Base-by-base conservation (phyloP, 2,113 vertebrate species). In the Solea solea region DNA sequence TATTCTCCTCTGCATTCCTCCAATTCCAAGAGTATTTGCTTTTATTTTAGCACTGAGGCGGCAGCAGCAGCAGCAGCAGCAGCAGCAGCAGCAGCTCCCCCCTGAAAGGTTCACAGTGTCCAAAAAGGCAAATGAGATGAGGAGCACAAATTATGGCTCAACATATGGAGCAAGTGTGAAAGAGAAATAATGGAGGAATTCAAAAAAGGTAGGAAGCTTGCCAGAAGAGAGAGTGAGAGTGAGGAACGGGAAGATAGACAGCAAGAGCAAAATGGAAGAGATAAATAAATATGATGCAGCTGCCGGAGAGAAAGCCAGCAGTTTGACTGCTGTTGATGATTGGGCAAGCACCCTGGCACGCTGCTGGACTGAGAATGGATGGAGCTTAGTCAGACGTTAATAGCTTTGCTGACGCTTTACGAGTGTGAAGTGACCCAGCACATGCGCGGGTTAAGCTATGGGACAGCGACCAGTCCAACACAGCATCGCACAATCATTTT, bases 291-390 rank as follows among this genome's bases (percentile, higher is more conserved):
- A 44, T 27, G 28, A 70, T 59, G 58, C 60, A 69, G 49, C 68
- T 57, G 80, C 67, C 46, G 9, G 48, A 60, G 45, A 73, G 28
- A 77, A 70, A 84, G 39, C 27, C 10, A 41, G 25, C 49, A 42
- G 61, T 80, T 69, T 69, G 14, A 44, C 67, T 28, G 62, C 70
- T 56, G 83, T 11, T 80, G 69, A 78, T 78, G 70, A 83, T 83
- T 68, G 78, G 58, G 60, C 48, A 61, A 66, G 72, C 61, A 45
- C 8, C 41, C 49, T 46, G 67, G 27, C 48, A 61, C 44, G 4
- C 28, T 64, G 69, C 58, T 84, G 76, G 83, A 84, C 85, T 61
- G 69, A 70, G 59, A 49, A 56, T 7, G 51, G 59, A 61, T 39
- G 44, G 53, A 68, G 76, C 60, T 81, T 73, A 74, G 55, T 76